Evolutionary conservation across 2,797 vertebrate species (phyloP), one percentile per base, ranked within the genome.

Genomic region (Tinamus major): DNA sequence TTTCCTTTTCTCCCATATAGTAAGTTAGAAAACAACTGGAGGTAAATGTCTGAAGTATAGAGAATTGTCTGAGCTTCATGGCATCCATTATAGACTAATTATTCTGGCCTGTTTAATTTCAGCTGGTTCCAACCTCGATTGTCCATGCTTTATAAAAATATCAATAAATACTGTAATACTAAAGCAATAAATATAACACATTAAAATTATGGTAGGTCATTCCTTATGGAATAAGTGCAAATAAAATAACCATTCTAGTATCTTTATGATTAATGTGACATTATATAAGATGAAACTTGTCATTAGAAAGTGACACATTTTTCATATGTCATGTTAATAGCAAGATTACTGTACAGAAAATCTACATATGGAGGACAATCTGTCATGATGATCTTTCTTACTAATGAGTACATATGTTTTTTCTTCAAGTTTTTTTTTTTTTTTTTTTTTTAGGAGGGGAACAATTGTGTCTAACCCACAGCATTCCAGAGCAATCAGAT

Each of bases 381-480:
- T 95, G 94, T 91, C 70, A 77, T 42, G 65, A 93, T 86, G 87
- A 95, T 95, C 95, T 95, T 94, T 93, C 92, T 79, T 85, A 92
- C 89, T 96, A 94, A 95, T 95, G 90, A 94, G 70, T 91, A 85
- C 93, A 94, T 95, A 94, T 86, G 88, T 31, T 70, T 93, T 92
- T 90, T 86, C 44, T 68, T 86, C 79, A 51, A 94, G 80, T 87
- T 92, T 96, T 95, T 67, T 78, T 74, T 49, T 35, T 23, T 20
- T 42, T 42, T 87, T 92, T 96, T 95, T 67, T 80, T 74, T 48
- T 13, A 13, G 19, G 46, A 6, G 20, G 4, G 24, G 24, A 95
- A 89, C 67, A 79, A 82, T 95, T 95, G 70, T 91, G 91, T 75
- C 85, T 91, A 95, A 91, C 63, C 56, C 85, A 93, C 87, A 90